A percentile compares a stretch with the other conserved stretches of the same genome.
phyloP scores from a whole-genome alignment of 2,113 vertebrate genomes.

The Microcebus lehilahytsara region DNA sequence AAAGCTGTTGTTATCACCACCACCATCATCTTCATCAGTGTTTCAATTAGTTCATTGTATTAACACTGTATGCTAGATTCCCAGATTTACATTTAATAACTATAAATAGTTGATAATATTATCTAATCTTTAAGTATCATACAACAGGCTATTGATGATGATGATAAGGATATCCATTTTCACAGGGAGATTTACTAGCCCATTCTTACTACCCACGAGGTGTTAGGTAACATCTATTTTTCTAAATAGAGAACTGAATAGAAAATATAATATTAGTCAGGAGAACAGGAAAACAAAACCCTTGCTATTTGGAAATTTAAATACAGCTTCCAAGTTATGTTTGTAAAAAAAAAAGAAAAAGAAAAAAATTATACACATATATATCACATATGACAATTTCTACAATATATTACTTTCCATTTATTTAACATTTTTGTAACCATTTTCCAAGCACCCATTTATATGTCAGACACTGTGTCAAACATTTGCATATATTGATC shows the following conservation, averaged over 20 bases:
- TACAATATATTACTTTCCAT: not conserved
- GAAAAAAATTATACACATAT: not conserved
- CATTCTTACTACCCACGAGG: not conserved
- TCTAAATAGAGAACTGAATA: not conserved
- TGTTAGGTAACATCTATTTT: not conserved
- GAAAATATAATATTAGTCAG: not conserved
- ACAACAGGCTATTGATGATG: not conserved
- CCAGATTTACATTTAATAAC: not conserved
- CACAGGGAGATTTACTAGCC: not conserved
- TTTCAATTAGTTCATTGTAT: not conserved
- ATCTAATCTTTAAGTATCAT: not conserved
- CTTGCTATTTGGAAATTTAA: not conserved
- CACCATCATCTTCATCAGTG: not conserved
- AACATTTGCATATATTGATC: not conserved
- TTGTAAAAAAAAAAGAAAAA: not conserved
- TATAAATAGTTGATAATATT: not conserved
- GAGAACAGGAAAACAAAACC: not conserved
- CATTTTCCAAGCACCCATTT: not conserved
- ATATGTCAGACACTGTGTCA: not conserved
- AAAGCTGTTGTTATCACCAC: not conserved
- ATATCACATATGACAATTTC: not conserved
- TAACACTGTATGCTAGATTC: not conserved
- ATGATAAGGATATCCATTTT: not conserved
- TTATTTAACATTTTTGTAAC: not conserved
- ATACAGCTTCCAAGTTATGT: not conserved